phyloP scores from a whole-genome alignment of 1,140 invertebrate species.

The Scaptomyza hsui region DNA sequence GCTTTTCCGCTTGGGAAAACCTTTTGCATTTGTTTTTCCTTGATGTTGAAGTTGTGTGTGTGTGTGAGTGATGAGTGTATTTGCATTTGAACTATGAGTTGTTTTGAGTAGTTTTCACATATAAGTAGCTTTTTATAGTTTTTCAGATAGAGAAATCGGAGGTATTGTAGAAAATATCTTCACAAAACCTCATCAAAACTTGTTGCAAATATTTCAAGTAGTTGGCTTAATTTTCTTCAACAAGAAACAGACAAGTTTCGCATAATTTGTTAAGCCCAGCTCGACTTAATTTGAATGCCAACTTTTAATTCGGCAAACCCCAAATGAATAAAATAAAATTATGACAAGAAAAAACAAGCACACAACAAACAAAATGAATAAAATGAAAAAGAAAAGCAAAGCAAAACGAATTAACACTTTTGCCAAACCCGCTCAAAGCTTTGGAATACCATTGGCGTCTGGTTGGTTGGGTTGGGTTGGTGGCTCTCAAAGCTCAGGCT shows the following conservation, averaged over 20 bases:
- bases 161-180: background rate
- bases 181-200: constrained; percentile 13
- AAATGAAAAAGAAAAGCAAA: constrained; percentile 56
- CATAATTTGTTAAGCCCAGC: constrained; percentile 60
- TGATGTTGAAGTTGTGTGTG: background rate
- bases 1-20: constrained; percentile 29
- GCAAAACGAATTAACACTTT: constrained; percentile 77
- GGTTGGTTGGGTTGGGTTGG: too few relatives aligned
- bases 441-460: background rate
- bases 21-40: constrained; percentile 46
- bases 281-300: constrained; percentile 54
- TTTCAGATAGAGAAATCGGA: too few relatives aligned
- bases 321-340: constrained; percentile 66
- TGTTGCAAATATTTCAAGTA: constrained; percentile 1
- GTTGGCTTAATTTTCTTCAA: constrained; percentile 45
- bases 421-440: constrained; percentile 20
- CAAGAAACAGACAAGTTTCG: constrained; percentile 29
- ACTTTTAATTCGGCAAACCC: constrained; percentile 66
- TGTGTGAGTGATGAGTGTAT: constrained; percentile 3
- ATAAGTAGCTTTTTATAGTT: background rate
- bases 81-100: constrained; percentile 16
- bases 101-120: constrained; percentile 11
- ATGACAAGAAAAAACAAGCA: constrained; percentile 32
- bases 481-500: background rate
- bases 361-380: constrained; percentile 18